Percentiles rank a stretch among this genome's conserved stretches.
These are phyloP conservation scores for Aricia agestis DNA, from an alignment of 1,140 invertebrate species.

Conservation along the genomic window DNA sequence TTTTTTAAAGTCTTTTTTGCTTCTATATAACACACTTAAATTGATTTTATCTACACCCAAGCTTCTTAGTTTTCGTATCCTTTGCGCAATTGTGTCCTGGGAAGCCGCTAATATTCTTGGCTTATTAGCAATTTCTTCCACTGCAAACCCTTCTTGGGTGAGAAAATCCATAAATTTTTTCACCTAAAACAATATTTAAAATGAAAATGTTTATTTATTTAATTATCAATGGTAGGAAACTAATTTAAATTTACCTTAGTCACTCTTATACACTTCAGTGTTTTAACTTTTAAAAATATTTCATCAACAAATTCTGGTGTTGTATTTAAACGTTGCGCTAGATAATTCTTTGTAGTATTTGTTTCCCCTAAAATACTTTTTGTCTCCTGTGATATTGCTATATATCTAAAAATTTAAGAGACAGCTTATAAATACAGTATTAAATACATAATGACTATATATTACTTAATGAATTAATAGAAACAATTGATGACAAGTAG, in stretches of 20 bases:
- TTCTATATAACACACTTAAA: slow-evolving; percentile 68
- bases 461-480: too few species aligned
- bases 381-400: slow-evolving; percentile 56
- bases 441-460: too few species aligned
- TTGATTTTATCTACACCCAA: slow-evolving; percentile 57
- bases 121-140: slow-evolving; percentile 60
- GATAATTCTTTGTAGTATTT: slow-evolving; percentile 56
- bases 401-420: slow-evolving; percentile 42
- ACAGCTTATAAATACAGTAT: too few species aligned
- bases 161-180: slow-evolving; percentile 67
- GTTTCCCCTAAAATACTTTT: slow-evolving; percentile 61
- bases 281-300: slow-evolving; percentile 60
- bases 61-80: slow-evolving; percentile 51
- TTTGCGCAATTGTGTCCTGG: slow-evolving; percentile 57
- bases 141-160: slow-evolving; percentile 55
- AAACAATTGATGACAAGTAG: too few species aligned
- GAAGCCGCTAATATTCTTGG: slow-evolving; percentile 62
- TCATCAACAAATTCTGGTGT: slow-evolving; percentile 52
- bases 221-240: slow-evolving; percentile 2
- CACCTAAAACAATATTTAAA: slow-evolving; percentile 47
- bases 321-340: slow-evolving; percentile 60
- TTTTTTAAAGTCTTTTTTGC: slow-evolving; percentile 65
- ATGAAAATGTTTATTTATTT: slow-evolving; percentile 11
- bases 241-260: slow-evolving; percentile 45
- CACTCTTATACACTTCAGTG: slow-evolving; percentile 54